Evolutionary conservation across 2,888 invertebrate genomes (phyloP).

Genomic region (Anorthoa munda): DNA sequence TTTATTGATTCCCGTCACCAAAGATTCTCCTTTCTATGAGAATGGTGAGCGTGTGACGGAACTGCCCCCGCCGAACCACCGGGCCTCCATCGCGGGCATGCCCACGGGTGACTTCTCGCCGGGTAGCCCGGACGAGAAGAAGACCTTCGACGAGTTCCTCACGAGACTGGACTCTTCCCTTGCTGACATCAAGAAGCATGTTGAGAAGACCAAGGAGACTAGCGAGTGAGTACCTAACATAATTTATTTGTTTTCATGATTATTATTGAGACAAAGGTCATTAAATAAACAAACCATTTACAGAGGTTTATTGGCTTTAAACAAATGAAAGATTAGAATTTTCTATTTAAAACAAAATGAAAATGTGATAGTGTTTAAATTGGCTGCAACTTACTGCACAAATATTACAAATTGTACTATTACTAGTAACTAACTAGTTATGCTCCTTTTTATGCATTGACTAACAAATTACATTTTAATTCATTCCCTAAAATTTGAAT

Average conservation of each 20-base stretch:
- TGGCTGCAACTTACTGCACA: background rate
- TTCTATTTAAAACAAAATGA: background rate
- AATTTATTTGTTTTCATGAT: background rate
- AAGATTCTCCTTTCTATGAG: constrained; percentile 92
- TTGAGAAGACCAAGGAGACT: constrained; percentile 94
- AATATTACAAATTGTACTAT: no score
- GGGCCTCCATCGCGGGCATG: constrained; percentile 91
- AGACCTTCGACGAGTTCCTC: constrained; percentile 95
- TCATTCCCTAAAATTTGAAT: background rate
- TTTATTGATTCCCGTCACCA: constrained; percentile 95
- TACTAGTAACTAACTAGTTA: background rate
- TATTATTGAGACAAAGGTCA: background rate
- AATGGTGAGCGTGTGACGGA: constrained; percentile 89
- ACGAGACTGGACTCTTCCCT: constrained; percentile 96
- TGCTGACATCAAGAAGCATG: constrained; percentile 95
- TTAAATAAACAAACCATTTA: background rate
- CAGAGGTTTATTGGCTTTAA: background rate
- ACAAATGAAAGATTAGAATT: background rate
- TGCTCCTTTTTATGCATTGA: background rate
- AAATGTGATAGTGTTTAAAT: background rate
- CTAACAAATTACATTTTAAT: background rate
- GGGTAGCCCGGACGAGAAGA: constrained; percentile 93
- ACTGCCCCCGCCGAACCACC: constrained; percentile 87
- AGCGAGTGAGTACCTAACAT: constrained; percentile 94
- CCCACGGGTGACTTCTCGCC: constrained; percentile 89